Evolutionary conservation across 1,140 invertebrate genomes (phyloP), one percentile per base, ranked within the genome.

Genomic region (Caenorhabditis tropicalis): DNA sequence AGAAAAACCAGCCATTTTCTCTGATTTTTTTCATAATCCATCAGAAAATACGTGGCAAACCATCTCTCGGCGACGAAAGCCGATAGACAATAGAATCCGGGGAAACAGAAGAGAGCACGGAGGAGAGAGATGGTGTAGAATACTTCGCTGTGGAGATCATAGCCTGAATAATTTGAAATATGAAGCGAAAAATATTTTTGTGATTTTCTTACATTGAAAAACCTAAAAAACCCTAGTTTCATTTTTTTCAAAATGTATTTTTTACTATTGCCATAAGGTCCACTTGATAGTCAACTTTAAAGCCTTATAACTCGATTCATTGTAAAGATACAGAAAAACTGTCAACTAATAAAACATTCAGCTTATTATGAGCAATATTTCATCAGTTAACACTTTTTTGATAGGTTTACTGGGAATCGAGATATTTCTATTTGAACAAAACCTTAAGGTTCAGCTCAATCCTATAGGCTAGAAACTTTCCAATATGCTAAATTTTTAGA

Each of bases 31-130:
- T 74, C 65, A 24, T 74, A 74, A 74, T 74, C 65, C n/a, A 33
- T 74, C n/a, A 74, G 65, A 24, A 74, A 74, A 43, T 74, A 74
- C 1, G 65, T 74, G 36, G 65, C 65, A 74, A 74, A 74, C 65
- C 65, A 74, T 24, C 65, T 16, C 24, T 74, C 65, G 9, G 65
- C 65, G 3, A 74, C 65, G 15, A 74, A 74, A 12, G 65, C 65
- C 0, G 65, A 74, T 43, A 74, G n/a, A 15, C 65, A 74, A 10
- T 74, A 74, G 36, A 74, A 74, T 1, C 65, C 36, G 9, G 65
- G 65, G 21, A 74, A 74, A 15, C 36, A 74, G n/a, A 74, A 74
- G 0, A 74, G 6, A 12, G 65, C 65, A 24, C 65, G 65, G 10
- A 43, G 19, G 0, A 74, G n/a, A 10, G 65, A 74, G 12, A 74